Evolutionary conservation across 1,140 invertebrate genomes (phyloP).

Genomic region (Panagrolaimus sp.): DNA sequence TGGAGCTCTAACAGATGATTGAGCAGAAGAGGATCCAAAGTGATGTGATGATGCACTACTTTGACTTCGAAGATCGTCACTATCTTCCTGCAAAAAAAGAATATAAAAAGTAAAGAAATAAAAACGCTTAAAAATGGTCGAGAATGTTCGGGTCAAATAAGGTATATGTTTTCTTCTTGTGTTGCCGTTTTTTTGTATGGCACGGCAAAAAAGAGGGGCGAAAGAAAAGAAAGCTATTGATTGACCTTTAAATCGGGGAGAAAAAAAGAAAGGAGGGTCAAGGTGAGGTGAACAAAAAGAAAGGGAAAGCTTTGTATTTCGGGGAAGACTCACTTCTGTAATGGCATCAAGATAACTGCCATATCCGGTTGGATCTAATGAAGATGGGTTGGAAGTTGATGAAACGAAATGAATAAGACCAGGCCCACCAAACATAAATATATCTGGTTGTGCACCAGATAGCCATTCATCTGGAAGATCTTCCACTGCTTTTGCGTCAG

Average conservation of each 20-base stretch:
- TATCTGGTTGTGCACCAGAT: background rate
- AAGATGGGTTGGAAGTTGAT: background rate
- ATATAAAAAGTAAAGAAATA: too few species aligned
- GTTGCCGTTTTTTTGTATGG: background rate
- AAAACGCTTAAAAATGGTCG: background rate
- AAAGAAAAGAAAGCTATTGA: background rate
- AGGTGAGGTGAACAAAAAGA: background rate
- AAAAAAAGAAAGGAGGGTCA: background rate
- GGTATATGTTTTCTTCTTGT: background rate
- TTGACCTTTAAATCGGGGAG: background rate
- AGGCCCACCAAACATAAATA: background rate
- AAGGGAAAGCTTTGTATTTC: too few species aligned
- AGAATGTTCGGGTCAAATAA: background rate
- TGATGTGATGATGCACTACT: slow-evolving; percentile 3
- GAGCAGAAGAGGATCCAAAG: background rate
- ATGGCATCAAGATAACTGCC: slow-evolving; percentile 12
- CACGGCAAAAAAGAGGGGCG: background rate
- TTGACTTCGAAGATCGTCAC: slow-evolving; percentile 11
- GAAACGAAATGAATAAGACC: slow-evolving; percentile 1
- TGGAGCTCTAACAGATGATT: background rate
- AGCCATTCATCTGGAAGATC: background rate
- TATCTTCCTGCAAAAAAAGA: slow-evolving; percentile 10
- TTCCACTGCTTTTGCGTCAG: background rate
- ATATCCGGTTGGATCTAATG: background rate
- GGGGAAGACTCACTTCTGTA: slow-evolving; percentile 1